These are phyloP conservation scores for Habroteleia sp. DNA, from an alignment of 2,888 invertebrate genomes.

Conservation along the genomic window DNA sequence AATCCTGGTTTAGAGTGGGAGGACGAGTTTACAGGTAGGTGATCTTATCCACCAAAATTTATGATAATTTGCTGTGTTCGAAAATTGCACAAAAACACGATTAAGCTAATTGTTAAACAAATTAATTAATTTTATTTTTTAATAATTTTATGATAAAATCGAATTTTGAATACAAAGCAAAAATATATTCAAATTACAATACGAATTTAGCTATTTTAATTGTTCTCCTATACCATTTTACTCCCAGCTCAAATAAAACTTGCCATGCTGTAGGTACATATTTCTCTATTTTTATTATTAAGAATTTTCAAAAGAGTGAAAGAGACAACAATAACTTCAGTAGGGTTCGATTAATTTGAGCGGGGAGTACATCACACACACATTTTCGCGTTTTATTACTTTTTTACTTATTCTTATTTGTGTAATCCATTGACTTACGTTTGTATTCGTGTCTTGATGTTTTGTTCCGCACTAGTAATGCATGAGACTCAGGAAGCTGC, in stretches of 20 bases:
- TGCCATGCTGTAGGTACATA: no score
- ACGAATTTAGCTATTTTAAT: background rate
- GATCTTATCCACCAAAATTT: conserved; percentile 76
- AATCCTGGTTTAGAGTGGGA: conserved; percentile 99
- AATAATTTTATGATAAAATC: conserved; percentile 5
- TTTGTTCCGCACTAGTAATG: conserved; percentile 65
- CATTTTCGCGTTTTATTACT: no score
- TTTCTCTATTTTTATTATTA: no score
- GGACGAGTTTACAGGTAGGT: conserved; percentile 99
- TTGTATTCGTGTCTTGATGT: conserved; percentile 55
- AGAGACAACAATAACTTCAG: no score
- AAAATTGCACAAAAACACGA: conserved; percentile 4
- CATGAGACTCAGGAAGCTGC: conserved; percentile 82
- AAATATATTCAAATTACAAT: background rate
- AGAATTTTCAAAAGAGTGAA: no score
- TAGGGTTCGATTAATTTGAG: no score
- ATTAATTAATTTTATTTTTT: conserved; percentile 13
- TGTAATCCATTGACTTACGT: background rate
- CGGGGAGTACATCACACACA: no score
- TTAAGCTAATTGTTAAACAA: conserved; percentile 10
- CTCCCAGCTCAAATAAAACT: no score
- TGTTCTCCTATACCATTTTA: no score
- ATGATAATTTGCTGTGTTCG: conserved; percentile 35
- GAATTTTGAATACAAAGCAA: no score
- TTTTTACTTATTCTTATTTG: conserved; percentile 15